These are phyloP conservation scores for Taeniopygia guttata DNA, from an alignment of 2,797 vertebrate species.

Conservation along the genomic window DNA sequence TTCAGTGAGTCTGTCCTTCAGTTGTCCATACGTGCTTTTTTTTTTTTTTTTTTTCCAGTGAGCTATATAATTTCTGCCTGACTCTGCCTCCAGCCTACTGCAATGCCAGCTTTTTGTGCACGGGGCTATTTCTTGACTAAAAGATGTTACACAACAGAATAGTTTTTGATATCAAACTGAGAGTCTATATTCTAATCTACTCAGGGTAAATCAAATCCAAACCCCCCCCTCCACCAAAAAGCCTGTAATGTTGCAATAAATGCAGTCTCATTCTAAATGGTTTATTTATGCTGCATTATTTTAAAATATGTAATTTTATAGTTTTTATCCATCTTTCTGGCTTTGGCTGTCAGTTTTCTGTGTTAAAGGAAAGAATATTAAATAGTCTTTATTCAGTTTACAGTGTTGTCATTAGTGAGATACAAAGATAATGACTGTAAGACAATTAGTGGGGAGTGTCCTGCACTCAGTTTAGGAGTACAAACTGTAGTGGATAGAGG, in stretches of 20 bases:
- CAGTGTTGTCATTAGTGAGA: slow-evolving; percentile 46
- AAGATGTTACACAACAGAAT: slow-evolving; percentile 44
- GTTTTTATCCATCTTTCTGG: slow-evolving; percentile 69
- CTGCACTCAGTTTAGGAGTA: background rate
- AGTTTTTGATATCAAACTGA: slow-evolving; percentile 65
- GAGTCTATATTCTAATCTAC: slow-evolving; percentile 71
- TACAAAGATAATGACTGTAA: slow-evolving; percentile 35
- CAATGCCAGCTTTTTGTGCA: slow-evolving; percentile 64
- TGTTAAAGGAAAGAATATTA: slow-evolving; percentile 64
- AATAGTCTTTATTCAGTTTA: slow-evolving; percentile 58
- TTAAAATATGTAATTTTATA: slow-evolving; percentile 68
- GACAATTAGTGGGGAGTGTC: background rate
- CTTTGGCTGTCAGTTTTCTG: slow-evolving; percentile 67
- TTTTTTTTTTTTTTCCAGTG: background rate
- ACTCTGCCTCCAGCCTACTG: slow-evolving; percentile 55
- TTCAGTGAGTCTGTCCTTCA: background rate
- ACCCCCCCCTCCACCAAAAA: slow-evolving; percentile 75
- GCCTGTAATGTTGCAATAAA: slow-evolving; percentile 80
- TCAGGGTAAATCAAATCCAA: slow-evolving; percentile 79
- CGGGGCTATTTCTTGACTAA: slow-evolving; percentile 59
- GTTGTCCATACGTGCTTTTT: slow-evolving; percentile 7
- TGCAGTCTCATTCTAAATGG: slow-evolving; percentile 76
- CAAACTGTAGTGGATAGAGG: background rate
- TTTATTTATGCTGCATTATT: slow-evolving; percentile 75
- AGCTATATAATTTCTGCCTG: slow-evolving; percentile 46